Evolutionary conservation across 2,888 invertebrate species (phyloP).

Genomic region (Drosophila anomalata): DNA sequence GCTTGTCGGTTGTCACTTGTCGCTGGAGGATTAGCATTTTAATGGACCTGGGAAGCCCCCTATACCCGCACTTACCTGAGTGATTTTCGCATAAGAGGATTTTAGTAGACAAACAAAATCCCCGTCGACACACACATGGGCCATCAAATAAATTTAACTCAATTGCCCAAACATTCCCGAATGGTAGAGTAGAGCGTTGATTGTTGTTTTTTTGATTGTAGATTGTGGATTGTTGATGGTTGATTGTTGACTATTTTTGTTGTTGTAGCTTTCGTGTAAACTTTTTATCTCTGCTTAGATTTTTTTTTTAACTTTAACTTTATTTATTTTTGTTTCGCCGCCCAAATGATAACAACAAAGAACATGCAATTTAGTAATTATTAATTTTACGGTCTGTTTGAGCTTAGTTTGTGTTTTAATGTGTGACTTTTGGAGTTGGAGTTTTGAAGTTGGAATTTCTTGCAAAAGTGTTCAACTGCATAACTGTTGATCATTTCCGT

Average conservation of each 20-base stretch:
- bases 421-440: slow-evolving; percentile 16
- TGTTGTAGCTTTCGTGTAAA: slow-evolving; percentile 51
- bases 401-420: slow-evolving; percentile 34
- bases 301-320: slow-evolving; percentile 32
- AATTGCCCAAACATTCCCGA: slow-evolving; percentile 41
- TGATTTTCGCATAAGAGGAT: slow-evolving; percentile 44
- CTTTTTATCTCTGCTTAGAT: slow-evolving; percentile 58
- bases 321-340: slow-evolving; percentile 46
- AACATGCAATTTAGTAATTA: slow-evolving; percentile 76
- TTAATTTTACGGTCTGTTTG: slow-evolving; percentile 73
- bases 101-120: slow-evolving; percentile 30
- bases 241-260: slow-evolving; percentile 24
- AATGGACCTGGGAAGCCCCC: slow-evolving; percentile 1
- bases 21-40: slow-evolving; percentile 1
- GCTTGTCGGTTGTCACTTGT: neutral
- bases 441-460: slow-evolving; percentile 9
- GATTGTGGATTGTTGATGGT: slow-evolving; percentile 11
- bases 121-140: slow-evolving; percentile 7
- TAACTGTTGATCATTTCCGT: slow-evolving; percentile 46
- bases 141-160: slow-evolving; percentile 46
- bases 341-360: slow-evolving; percentile 53
- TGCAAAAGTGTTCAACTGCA: slow-evolving; percentile 22
- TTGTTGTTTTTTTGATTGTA: slow-evolving; percentile 17
- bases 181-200: slow-evolving; percentile 13
- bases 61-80: neutral